Conservation (phyloP, 2,113 vertebrate species). For the Coreoperca whiteheadi region DNA sequence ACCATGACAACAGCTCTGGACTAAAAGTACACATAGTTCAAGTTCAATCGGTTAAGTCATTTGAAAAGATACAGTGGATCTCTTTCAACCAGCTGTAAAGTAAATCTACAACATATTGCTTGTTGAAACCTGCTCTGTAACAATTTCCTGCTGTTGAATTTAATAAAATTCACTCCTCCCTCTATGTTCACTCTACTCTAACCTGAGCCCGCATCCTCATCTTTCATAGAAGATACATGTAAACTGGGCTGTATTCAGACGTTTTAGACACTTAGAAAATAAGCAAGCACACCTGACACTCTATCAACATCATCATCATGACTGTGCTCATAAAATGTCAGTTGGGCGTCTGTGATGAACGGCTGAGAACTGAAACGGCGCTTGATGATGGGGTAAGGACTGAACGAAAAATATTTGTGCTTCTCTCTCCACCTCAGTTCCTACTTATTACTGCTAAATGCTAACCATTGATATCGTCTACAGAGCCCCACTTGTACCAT, state of each 20-base stretch:
- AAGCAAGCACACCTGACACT: constrained; percentile 8
- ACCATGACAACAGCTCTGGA: background rate
- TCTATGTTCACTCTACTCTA: background rate
- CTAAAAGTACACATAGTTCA: background rate
- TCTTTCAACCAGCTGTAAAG: background rate
- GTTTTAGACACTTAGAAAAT: background rate
- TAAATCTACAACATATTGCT: background rate
- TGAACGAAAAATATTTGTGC: constrained; percentile 26
- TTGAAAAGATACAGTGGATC: background rate
- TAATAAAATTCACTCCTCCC: background rate
- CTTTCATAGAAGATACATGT: background rate
- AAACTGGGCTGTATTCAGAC: background rate
- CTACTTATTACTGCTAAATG: constrained; percentile 51
- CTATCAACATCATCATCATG: background rate
- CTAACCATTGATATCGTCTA: constrained; percentile 34
- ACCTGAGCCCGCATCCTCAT: background rate
- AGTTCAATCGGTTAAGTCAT: background rate
- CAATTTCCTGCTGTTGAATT: background rate
- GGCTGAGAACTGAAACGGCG: constrained; percentile 11
- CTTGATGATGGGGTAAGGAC: constrained; percentile 21
- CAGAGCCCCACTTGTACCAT: constrained; percentile 42
- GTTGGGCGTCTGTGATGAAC: background rate
- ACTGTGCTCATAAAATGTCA: constrained; percentile 24
- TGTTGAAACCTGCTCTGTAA: background rate
- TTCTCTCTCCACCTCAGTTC: constrained; percentile 26